phyloP scores from a whole-genome alignment of 2,888 invertebrate genomes.

The Mantis religiosa region DNA sequence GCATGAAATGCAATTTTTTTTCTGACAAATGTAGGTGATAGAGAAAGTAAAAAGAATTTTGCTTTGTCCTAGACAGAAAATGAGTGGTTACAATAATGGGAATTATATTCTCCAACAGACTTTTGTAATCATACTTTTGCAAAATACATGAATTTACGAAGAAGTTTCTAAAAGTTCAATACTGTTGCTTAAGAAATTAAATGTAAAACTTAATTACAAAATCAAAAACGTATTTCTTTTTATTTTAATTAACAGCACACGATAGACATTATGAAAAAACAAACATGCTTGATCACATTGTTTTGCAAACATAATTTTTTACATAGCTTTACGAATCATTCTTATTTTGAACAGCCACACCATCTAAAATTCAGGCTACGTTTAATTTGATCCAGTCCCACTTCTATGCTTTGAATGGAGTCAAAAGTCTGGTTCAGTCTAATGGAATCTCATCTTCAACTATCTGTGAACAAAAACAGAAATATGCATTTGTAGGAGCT shows the following conservation, averaged over 20 bases:
- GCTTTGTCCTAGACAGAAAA: too few species aligned
- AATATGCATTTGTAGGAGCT: not conserved
- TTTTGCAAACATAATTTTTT: not conserved
- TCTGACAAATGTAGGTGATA: too few species aligned
- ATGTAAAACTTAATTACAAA: not conserved
- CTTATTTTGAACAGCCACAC: constrained; percentile 4
- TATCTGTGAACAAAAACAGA: constrained; percentile 33
- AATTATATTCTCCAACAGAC: too few species aligned
- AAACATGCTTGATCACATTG: not conserved
- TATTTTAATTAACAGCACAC: not conserved
- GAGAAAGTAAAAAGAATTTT: too few species aligned
- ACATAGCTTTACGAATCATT: not conserved
- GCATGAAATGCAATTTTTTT: too few species aligned
- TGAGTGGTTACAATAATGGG: too few species aligned
- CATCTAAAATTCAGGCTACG: not conserved
- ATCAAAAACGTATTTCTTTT: not conserved
- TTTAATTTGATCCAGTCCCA: not conserved
- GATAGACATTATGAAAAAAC: not conserved
- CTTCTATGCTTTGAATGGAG: not conserved
- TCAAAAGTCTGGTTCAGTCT: constrained; percentile 28
- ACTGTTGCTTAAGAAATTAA: not conserved
- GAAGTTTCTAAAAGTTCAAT: not conserved
- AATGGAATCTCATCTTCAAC: constrained; percentile 38
- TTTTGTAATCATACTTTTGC: too few species aligned
- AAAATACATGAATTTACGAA: too few species aligned